Evolutionary conservation across 2,888 invertebrate species (phyloP), one percentile per base, ranked within the genome.

Genomic region (Steinernema hermaphroditum): DNA sequence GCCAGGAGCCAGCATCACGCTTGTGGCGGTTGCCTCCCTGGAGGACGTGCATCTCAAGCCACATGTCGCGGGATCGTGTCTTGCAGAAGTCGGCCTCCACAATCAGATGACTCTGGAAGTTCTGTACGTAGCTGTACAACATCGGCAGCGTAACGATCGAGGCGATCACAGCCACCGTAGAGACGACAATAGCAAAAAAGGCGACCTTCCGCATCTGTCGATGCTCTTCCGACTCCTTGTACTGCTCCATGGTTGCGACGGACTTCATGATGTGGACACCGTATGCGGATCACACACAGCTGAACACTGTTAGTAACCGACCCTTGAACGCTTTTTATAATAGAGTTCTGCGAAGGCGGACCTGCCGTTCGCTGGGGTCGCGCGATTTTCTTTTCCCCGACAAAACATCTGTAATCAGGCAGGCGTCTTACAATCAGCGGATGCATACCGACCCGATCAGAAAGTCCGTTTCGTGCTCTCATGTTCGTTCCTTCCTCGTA

Each of bases 51-150:
- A 85, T 85, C 75, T 85, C 85, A 12, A 84, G 82, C 85, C 85
- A 85, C 82, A 85, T 85, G 78, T 85, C 85, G 57, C 85, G 82
- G 68, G 85, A 76, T 37, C 85, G 81, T 24, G 84, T 83, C 81
- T 86, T 86, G 79, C 86, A 86, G 76, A 86, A 86, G 71, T 86
- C 85, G 29, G 85, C 82, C 77, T 86, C 86, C 70, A 81, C 80
- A 72, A 83, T 82, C 70, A 86, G 75, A 76, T 86, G 86, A 16
- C 80, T 78, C 75, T 86, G 86, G 78, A 86, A 85, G 57, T 77
- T 78, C 70, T 84, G 84, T 8, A 86, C 85, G 72, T 86, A 86
- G 62, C 80, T 83, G 78, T 86, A 86, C 24, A 86, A 78, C 84
- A 86, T 82, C 49, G 86, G 86, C 43, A 86, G 80, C 16, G 86